Conservation (phyloP, 2,888 invertebrate species). For the Heterodera filipjevi region DNA sequence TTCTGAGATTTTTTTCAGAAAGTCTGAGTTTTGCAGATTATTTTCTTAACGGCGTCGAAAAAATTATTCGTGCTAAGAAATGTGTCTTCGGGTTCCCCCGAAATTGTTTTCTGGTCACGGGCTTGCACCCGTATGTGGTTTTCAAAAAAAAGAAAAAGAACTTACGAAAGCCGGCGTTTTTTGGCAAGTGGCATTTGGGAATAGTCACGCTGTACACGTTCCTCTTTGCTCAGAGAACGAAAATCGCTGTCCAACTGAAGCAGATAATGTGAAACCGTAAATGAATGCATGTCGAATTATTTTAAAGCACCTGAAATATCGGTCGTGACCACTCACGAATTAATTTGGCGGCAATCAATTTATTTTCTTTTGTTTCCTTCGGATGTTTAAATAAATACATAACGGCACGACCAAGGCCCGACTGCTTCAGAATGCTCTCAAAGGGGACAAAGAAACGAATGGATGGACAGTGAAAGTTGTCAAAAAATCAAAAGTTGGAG, state of each 20-base stretch:
- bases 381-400: constrained; percentile 99
- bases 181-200: constrained; percentile 77
- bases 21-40: too few relatives aligned
- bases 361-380: constrained; percentile 89
- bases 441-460: not conserved
- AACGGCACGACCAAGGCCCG: constrained; percentile 96
- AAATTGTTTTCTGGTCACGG: too few relatives aligned
- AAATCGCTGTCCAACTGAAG: constrained; percentile 89
- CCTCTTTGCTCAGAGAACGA: constrained; percentile 85
- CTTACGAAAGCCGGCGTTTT: constrained; percentile 51
- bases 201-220: constrained; percentile 87
- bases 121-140: too few relatives aligned
- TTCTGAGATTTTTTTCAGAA: too few relatives aligned
- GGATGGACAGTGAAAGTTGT: not conserved
- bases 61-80: too few relatives aligned
- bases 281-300: constrained; percentile 13
- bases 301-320: constrained; percentile 71
- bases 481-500: not conserved
- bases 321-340: constrained; percentile 89
- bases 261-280: constrained; percentile 65
- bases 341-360: constrained; percentile 71
- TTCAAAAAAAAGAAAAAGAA: constrained; percentile 17
- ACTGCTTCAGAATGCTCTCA: constrained; percentile 84
- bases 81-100: too few relatives aligned
- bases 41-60: too few relatives aligned